Evolutionary conservation across 2,888 invertebrate genomes (phyloP), one percentile per base, ranked within the genome.

Genomic region (Agriopis marginaria): DNA sequence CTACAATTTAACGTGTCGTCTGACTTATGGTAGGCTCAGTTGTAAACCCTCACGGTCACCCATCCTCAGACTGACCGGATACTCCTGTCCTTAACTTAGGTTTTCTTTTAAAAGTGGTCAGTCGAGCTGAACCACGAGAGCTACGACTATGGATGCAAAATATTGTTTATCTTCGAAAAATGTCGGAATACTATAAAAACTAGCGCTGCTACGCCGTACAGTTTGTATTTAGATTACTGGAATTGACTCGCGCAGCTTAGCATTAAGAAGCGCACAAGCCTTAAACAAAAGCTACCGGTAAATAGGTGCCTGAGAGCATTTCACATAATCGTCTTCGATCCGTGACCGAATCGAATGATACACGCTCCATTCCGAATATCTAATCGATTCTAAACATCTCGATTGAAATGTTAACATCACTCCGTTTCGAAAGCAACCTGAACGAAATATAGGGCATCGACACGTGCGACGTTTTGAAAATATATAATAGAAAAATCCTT

Each of bases 381-480:
- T 87, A 86, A 88, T 89, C 88, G 85, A 82, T 85, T 81, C 82
- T 74, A 74, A 76, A 78, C 81, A 89, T 88, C 87, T 86, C 79
- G 81, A 85, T 81, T 75, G 68, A 74, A 72, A 71, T 73, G 77
- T 73, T 75, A 72, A 61, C 78, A 80, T 83, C 78, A 77, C 59
- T 69, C 7, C 12, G 79, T 79, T 75, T 71, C 70, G 71, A 76
- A 68, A 70, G 60, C 58, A 53, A 68, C 59, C 44, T 70, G 65
- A 62, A 66, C 32, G 76, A 72, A 69, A 77, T 75, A 68, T 74
- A 50, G 70, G 67, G 63, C 73, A 58, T 70, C 59, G 68, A 77
- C 70, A 56, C 32, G 32, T 32, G 32, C 32, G 32, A 32, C 32
- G 17, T 23, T 23, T 23, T 23, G 32, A 32, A 32, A 32, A 32